Evolutionary conservation across 2,888 invertebrate genomes (phyloP).

Genomic region (Plebejus melissa): DNA sequence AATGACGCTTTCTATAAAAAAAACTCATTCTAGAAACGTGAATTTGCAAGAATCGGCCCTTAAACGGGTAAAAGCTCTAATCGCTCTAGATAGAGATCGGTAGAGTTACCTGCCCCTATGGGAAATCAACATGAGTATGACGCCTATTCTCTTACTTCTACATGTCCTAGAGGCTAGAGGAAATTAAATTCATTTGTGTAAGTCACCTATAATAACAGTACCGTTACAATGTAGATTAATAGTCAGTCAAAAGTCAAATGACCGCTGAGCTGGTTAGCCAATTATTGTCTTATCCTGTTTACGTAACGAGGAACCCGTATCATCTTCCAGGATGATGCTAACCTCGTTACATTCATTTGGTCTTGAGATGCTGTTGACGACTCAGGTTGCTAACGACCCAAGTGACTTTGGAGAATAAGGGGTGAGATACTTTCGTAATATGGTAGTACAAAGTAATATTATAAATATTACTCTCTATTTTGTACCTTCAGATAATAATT

Average conservation of each 20-base stretch:
- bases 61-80: neutral
- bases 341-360: constrained; percentile 12
- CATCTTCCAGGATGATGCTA: constrained; percentile 32
- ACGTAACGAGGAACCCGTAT: constrained; percentile 49
- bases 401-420: no score
- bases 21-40: no score
- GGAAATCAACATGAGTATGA: neutral
- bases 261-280: constrained; percentile 45
- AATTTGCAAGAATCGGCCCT: no score
- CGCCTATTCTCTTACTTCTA: neutral
- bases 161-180: neutral
- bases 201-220: neutral
- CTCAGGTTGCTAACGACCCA: no score
- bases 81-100: neutral
- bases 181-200: neutral
- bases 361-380: neutral
- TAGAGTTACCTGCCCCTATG: neutral
- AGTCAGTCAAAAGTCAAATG: constrained; percentile 25
- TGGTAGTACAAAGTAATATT: no score
- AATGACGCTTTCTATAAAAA: no score
- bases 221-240: constrained; percentile 7
- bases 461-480: no score
- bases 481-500: no score
- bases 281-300: constrained; percentile 75
- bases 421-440: no score